These are phyloP conservation scores for Rhorus exstirpatorius DNA, from an alignment of 2,888 invertebrate genomes.

Conservation along the genomic window DNA sequence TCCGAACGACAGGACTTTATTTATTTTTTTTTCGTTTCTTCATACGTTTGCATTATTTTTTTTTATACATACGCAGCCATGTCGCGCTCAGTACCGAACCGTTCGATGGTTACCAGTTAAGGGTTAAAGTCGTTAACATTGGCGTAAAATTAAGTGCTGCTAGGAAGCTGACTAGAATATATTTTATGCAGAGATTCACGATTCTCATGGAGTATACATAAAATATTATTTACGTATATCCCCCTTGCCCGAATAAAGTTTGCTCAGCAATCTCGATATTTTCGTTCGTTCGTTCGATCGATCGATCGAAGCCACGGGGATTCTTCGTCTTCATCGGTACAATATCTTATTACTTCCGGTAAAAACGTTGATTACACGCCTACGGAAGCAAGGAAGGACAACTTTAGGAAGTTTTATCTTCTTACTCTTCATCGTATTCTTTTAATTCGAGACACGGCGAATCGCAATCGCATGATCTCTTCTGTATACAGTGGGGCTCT, in stretches of 20 bases:
- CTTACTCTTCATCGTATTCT: neutral
- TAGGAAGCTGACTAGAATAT: constrained; percentile 86
- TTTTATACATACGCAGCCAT: constrained; percentile 30
- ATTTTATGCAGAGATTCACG: constrained; percentile 67
- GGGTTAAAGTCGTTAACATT: constrained; percentile 71
- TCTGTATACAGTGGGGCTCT: constrained; percentile 35
- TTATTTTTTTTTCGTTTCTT: constrained; percentile 29
- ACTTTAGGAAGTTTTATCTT: constrained; percentile 61
- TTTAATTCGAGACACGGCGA: constrained; percentile 61
- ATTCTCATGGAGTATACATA: constrained; percentile 33
- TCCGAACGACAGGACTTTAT: constrained; percentile 29
- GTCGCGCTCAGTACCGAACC: constrained; percentile 30
- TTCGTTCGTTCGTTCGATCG: constrained; percentile 36
- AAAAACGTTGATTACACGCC: constrained; percentile 22
- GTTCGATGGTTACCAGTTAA: constrained; percentile 68
- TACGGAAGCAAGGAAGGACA: constrained; percentile 62
- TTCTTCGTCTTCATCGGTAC: constrained; percentile 14
- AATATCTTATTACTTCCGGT: constrained; percentile 22
- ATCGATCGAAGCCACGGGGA: constrained; percentile 22
- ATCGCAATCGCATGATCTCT: constrained; percentile 64
- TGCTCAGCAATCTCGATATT: neutral
- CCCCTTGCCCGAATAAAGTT: constrained; percentile 31
- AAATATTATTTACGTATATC: constrained; percentile 38
- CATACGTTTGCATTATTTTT: constrained; percentile 19
- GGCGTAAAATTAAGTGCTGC: constrained; percentile 79